Percentiles rank a stretch among this genome's conserved stretches.
Conservation (phyloP, 2,113 vertebrate genomes). For the Sarotherodon lohbergeri region DNA sequence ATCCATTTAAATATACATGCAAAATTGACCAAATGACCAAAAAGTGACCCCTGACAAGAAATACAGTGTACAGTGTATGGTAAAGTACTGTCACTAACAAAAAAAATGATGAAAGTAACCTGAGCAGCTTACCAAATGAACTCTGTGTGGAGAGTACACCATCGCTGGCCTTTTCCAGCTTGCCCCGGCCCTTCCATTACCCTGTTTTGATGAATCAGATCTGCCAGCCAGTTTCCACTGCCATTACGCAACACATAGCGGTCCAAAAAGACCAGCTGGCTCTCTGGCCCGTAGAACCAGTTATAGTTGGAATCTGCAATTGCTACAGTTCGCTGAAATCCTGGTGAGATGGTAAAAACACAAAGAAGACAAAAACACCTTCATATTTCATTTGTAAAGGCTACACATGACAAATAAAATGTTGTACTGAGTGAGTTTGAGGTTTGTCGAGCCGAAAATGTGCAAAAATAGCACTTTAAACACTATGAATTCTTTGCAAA, state of each 20-base stretch:
- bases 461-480: background rate
- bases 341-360: constrained; percentile 55
- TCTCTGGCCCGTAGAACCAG: constrained; percentile 99
- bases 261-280: constrained; percentile 95
- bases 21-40: background rate
- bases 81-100: background rate
- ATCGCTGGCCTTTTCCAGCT: constrained; percentile 90
- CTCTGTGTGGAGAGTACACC: constrained; percentile 98
- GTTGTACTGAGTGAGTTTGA: background rate
- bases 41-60: background rate
- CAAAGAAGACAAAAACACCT: background rate
- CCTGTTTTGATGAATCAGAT: constrained; percentile 85
- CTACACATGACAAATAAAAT: background rate
- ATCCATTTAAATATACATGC: background rate
- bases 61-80: background rate
- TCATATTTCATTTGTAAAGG: background rate
- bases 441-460: background rate
- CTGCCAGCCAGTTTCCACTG: constrained; percentile 96
- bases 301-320: constrained; percentile 99
- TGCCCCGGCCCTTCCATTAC: constrained; percentile 87
- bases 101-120: background rate
- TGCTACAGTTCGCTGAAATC: constrained; percentile 93
- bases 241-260: constrained; percentile 94
- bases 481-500: background rate
- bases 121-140: constrained; percentile 87